Conservation (phyloP, 2,113 vertebrate species). For the Larimichthys crocea region DNA sequence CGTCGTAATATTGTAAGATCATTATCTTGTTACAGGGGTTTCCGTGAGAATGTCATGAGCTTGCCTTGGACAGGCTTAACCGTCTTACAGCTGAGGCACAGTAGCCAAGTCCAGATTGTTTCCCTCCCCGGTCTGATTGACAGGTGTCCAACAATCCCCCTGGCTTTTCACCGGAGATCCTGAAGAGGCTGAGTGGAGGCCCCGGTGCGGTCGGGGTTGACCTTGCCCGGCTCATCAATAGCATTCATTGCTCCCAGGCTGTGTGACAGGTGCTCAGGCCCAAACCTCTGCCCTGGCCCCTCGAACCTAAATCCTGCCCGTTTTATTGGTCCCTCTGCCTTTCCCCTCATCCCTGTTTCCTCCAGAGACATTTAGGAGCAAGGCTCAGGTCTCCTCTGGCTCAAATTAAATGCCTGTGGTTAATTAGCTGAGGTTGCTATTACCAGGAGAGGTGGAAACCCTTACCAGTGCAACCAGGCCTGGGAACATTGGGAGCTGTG, state of each 20-base stretch:
- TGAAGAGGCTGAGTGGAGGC: constrained; percentile 58
- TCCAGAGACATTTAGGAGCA: constrained; percentile 55
- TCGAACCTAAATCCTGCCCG: constrained; percentile 57
- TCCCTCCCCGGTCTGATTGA: constrained; percentile 75
- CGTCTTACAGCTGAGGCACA: constrained; percentile 66
- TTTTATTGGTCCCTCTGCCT: constrained; percentile 65
- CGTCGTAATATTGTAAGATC: constrained; percentile 74
- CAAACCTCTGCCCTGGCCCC: constrained; percentile 53
- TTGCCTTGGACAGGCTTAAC: constrained; percentile 53
- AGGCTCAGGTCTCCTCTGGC: constrained; percentile 57
- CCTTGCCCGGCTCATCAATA: constrained; percentile 76
- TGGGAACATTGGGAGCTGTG: constrained; percentile 61
- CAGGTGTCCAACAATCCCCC: constrained; percentile 82
- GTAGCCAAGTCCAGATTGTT: constrained; percentile 69
- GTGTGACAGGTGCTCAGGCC: constrained; percentile 79
- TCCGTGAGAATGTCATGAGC: constrained; percentile 77
- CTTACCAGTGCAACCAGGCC: constrained; percentile 20
- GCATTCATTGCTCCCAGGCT: constrained; percentile 70
- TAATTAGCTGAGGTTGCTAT: constrained; percentile 73
- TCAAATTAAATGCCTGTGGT: constrained; percentile 71
- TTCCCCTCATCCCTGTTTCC: constrained; percentile 54
- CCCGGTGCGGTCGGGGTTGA: constrained; percentile 53
- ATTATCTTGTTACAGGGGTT: constrained; percentile 77
- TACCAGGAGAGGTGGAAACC: constrained; percentile 54
- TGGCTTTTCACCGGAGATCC: constrained; percentile 83